Base-by-base conservation (phyloP, 2,113 vertebrate species). In the Eulemur rufifrons region DNA sequence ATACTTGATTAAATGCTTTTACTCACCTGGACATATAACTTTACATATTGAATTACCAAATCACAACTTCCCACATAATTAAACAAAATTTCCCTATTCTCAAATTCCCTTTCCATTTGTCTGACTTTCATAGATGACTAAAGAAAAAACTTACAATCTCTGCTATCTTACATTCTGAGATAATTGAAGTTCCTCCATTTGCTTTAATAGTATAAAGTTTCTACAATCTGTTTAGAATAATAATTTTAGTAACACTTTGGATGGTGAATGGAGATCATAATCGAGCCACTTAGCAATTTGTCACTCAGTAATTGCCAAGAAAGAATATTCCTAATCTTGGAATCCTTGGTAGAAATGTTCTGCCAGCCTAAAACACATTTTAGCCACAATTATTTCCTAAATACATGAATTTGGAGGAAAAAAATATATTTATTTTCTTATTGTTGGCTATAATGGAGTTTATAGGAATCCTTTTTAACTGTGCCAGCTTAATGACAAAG, bases 401-500 rank as follows among this genome's bases (percentile, higher is more conserved):
- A 69, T 66, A 42, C 52, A 10, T 37, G 47, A 12, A 5, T 80
- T 69, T 32, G 17, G 42, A 94, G 61, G 2, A 80, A 1, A 80
- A 1, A 90, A 80, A 71, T 66, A 39, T 54, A 8, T 37, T 52
- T 6, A 4, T 77, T 66, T 32, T 84, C 0, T 42, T 13, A 45
- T 47, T 45, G 39, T 3, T 47, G 59, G 5, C 32, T 56, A 2
- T 9, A n/a, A 20, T 18, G 52, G 5, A 83, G 59, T 56, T 6
- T 1, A 32, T 3, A 50, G 15, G 42, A 23, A 91, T 74, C 11
- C 8, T 34, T 86, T 85, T 68, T 27, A 18, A 63, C 3, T 14
- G 74, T 50, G 14, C 4, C 34, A 7, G 1, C 0, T 34, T 0
- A 5, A 29, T 68, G 39, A 0, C 23, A 6, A 12, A 63, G 3